Evolutionary conservation across 2,113 vertebrate species (phyloP), one percentile per base, ranked within the genome.

Genomic region (Amazona vittata): DNA sequence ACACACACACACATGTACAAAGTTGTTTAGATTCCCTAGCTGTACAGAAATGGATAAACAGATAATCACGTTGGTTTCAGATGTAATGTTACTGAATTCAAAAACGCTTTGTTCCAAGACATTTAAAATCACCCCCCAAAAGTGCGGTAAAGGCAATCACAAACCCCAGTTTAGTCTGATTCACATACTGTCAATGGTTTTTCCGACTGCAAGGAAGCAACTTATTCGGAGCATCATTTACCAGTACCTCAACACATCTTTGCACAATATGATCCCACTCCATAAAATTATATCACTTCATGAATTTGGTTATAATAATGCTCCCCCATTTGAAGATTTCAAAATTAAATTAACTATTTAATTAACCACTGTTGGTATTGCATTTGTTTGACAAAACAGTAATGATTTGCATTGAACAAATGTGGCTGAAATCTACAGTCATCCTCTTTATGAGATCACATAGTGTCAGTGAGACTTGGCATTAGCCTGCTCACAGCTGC

Each of bases 341-440:
- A 53, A 20, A 50, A 71, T 7, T 8, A 33, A 67, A 76, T 35
- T 4, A 76, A 41, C 46, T 59, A 18, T 59, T 59, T 59, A 62
- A 52, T 25, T 70, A 57, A 57, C 13, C 46, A 15, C 26, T 37
- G 19, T 17, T 62, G 60, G 12, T 19, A 41, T 55, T 64, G 18
- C 33, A 52, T 20, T 60, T 19, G 3, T 43, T 69, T 70, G 39
- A 41, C 29, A 78, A 69, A 90, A 78, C 65, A 65, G 64, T 46
- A 62, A 33, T 3, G 17, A 37, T 11, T 69, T 46, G 29, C 77
- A 24, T 24, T 63, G n/a, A 53, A 50, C 52, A 69, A 46, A 3
- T 0, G 6, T 16, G 43, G 63, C 37, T 73, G 62, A 49, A 64
- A 1, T 5, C 47, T 44, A 10, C 33, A 19, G 39, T 33, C 0